Conservation (phyloP, 2,888 invertebrate species). For the Caenorhabditis panamensis region DNA sequence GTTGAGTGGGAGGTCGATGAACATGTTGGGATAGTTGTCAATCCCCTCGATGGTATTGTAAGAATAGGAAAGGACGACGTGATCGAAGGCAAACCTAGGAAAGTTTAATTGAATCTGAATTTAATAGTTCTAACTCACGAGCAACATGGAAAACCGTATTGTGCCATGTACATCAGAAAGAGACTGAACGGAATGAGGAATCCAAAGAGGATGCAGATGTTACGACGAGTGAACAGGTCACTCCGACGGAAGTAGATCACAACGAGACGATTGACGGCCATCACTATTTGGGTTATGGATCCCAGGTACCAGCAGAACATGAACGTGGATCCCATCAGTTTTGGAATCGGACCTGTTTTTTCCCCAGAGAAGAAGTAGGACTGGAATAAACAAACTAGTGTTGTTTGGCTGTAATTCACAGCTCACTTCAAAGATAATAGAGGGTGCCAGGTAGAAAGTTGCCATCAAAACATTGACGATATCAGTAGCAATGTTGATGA, state of each 20-base stretch:
- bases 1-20: constrained; percentile 68
- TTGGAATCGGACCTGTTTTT: background rate
- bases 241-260: constrained; percentile 58
- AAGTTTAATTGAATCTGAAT: constrained; percentile 59
- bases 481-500: constrained; percentile 50
- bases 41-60: constrained; percentile 49
- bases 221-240: constrained; percentile 51
- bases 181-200: constrained; percentile 55
- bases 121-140: constrained; percentile 50
- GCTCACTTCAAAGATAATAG: background rate
- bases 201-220: constrained; percentile 38
- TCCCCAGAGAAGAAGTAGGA: background rate
- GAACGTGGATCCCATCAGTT: background rate
- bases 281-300: constrained; percentile 65
- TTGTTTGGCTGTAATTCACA: too few relatives aligned
- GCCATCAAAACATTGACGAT: constrained; percentile 45
- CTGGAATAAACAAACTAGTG: too few relatives aligned
- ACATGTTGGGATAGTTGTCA: constrained; percentile 66
- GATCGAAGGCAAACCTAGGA: constrained; percentile 47
- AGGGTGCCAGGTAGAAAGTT: constrained; percentile 31
- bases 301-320: constrained; percentile 63
- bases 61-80: constrained; percentile 61
- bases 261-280: constrained; percentile 62
- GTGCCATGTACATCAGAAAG: constrained; percentile 57
- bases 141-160: constrained; percentile 67